phyloP scores from a whole-genome alignment of 2,113 vertebrate genomes.

The Phaethornis superciliosus region DNA sequence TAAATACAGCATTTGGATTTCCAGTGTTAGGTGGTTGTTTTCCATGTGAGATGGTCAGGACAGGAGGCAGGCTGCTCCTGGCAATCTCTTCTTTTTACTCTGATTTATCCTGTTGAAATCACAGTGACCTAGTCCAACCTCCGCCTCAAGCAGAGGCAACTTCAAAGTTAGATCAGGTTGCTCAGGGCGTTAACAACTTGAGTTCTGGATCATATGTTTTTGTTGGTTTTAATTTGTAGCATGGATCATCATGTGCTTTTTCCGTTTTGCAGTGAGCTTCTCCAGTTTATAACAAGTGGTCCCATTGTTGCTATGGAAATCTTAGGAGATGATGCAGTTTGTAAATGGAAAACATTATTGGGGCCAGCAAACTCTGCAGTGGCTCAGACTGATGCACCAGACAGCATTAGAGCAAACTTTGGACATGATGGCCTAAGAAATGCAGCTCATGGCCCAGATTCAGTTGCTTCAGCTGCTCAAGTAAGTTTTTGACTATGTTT shows the following conservation, averaged over 20 bases:
- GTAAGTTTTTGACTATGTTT: slow-evolving; percentile 76
- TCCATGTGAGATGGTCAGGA: neutral
- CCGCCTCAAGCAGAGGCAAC: neutral
- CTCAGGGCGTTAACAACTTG: neutral
- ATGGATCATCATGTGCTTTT: neutral
- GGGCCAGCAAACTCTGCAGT: slow-evolving; percentile 80
- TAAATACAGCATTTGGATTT: neutral
- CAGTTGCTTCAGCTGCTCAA: slow-evolving; percentile 87
- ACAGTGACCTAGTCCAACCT: neutral
- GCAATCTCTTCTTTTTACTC: neutral
- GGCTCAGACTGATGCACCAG: slow-evolving; percentile 80
- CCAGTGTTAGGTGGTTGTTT: neutral
- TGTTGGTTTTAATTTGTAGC: neutral
- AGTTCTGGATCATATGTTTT: neutral
- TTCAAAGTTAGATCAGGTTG: neutral
- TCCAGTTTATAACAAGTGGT: slow-evolving; percentile 87
- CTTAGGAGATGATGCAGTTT: slow-evolving; percentile 89
- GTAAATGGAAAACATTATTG: slow-evolving; percentile 85
- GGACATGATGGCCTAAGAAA: slow-evolving; percentile 85
- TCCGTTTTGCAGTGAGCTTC: slow-evolving; percentile 82
- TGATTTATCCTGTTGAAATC: neutral
- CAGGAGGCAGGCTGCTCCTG: neutral
- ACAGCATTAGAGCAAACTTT: slow-evolving; percentile 81
- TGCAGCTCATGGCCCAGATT: slow-evolving; percentile 88
- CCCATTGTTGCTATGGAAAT: slow-evolving; percentile 92